Evolutionary conservation across 2,113 vertebrate species (phyloP).

Genomic region (Paradoxurus hermaphroditus): DNA sequence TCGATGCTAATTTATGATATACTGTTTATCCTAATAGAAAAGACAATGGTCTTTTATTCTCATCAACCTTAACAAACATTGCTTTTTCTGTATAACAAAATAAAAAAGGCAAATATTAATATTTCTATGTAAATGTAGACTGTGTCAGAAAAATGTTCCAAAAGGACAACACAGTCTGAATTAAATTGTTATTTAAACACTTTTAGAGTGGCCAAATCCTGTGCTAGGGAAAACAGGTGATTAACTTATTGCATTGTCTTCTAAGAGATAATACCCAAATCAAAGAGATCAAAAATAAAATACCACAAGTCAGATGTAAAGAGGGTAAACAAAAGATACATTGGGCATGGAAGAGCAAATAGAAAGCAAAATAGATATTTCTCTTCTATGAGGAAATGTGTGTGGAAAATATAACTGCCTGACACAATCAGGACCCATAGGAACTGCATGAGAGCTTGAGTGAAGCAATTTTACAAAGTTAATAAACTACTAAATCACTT

Average conservation of each 20-base stretch:
- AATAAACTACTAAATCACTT: not conserved
- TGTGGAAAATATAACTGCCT: not conserved
- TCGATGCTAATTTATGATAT: not conserved
- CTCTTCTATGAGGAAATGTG: not conserved
- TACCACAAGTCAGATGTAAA: not conserved
- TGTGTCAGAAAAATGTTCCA: not conserved
- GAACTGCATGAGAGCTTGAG: not conserved
- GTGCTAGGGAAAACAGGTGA: not conserved
- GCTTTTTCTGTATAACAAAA: not conserved
- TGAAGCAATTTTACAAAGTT: not conserved
- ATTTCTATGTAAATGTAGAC: not conserved
- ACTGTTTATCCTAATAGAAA: not conserved
- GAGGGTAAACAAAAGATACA: not conserved
- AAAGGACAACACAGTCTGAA: not conserved
- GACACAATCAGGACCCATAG: not conserved
- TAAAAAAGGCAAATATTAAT: not conserved
- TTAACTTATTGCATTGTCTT: not conserved
- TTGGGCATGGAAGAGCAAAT: not conserved
- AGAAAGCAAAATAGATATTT: not conserved
- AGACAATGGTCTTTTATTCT: not conserved
- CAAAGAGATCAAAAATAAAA: not conserved
- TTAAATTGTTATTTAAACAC: not conserved
- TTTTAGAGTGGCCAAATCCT: not conserved
- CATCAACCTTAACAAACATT: not conserved
- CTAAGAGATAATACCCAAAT: not conserved